Evolutionary conservation across 2,797 vertebrate species (phyloP).

Genomic region (Pteronotus mesoamericanus): DNA sequence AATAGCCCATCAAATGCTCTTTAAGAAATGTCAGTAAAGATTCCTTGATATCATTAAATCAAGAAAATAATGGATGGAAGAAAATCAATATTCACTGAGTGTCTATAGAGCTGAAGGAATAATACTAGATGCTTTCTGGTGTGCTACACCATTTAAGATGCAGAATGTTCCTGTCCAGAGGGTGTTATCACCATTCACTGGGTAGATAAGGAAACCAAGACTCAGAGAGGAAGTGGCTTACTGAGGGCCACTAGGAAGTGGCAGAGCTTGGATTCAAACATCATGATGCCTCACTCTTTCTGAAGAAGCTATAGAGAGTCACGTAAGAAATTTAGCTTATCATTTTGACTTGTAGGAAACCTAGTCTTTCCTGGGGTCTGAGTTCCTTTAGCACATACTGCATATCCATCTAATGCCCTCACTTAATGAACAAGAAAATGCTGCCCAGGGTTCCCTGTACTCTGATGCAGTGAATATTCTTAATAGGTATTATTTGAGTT

Average conservation of each 20-base stretch:
- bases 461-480: neutral
- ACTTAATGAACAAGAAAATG: neutral
- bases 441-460: neutral
- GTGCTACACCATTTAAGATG: neutral
- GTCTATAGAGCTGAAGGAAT: neutral
- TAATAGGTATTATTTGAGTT: neutral
- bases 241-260: neutral
- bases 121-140: neutral
- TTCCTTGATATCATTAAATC: neutral
- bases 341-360: neutral
- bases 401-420: neutral
- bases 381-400: neutral
- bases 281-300: neutral
- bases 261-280: neutral
- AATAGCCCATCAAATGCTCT: neutral
- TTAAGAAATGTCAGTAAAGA: neutral
- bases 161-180: neutral
- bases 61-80: neutral
- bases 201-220: conserved; percentile 19
- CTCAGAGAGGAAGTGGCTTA: neutral
- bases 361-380: neutral
- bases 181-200: neutral
- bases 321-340: neutral
- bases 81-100: conserved; percentile 26
- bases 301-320: neutral